Conservation (phyloP, 2,888 invertebrate genomes). For the Sinopyrophorus schimmeli region DNA sequence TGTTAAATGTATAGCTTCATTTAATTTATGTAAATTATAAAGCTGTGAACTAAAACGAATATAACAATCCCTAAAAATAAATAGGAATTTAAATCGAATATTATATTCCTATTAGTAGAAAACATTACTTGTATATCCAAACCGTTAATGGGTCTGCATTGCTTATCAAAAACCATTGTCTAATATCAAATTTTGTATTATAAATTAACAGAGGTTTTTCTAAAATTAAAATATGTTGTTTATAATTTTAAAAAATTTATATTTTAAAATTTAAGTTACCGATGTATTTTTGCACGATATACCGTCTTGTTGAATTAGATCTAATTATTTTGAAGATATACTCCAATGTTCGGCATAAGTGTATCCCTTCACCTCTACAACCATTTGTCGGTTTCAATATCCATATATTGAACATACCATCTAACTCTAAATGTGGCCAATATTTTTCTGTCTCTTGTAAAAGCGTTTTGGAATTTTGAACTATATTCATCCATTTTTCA, state of each 20-base stretch:
- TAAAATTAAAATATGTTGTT: conserved; percentile 33
- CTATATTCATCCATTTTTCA: conserved; percentile 42
- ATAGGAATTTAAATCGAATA: conserved; percentile 6
- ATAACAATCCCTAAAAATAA: conserved; percentile 67
- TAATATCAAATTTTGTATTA: conserved; percentile 88
- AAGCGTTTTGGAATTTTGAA: conserved; percentile 59
- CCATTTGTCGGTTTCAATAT: conserved; percentile 85
- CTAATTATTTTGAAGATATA: conserved; percentile 69
- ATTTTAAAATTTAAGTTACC: conserved; percentile 58
- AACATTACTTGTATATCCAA: conserved; percentile 83
- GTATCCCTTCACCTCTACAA: conserved; percentile 82
- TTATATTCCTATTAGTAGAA: conserved; percentile 18
- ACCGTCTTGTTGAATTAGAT: conserved; percentile 64
- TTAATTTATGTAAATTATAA: conserved; percentile 75
- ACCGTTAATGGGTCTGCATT: conserved; percentile 76
- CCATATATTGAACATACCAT: conserved; percentile 86
- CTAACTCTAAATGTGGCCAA: conserved; percentile 68
- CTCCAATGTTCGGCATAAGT: conserved; percentile 73
- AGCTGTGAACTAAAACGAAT: conserved; percentile 84
- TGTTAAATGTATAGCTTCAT: conserved; percentile 84
- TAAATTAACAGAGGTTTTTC: conserved; percentile 76
- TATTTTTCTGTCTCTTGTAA: conserved; percentile 62
- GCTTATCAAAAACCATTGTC: conserved; percentile 86
- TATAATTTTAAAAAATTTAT: neutral
- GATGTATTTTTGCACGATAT: conserved; percentile 89